Evolutionary conservation across 2,888 invertebrate species (phyloP), one percentile per base, ranked within the genome.

Genomic region (Spicauda simplicius): DNA sequence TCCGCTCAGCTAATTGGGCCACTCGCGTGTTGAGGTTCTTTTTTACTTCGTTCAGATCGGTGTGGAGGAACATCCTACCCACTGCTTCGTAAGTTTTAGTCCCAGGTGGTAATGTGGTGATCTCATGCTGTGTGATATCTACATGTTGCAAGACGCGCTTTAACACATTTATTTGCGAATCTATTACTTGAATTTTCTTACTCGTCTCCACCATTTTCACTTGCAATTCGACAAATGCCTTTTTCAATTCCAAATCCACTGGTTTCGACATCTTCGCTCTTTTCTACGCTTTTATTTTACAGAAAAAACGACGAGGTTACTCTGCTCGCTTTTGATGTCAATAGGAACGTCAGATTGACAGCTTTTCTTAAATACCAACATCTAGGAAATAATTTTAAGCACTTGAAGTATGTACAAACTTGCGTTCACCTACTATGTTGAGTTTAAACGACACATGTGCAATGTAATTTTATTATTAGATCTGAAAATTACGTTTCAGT

Each of bases 211-310:
- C 93, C 94, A 97, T 96, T 89, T 97, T 97, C 12, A 95, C 94
- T 82, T 97, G 97, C 64, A 98, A 90, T 77, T 97, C 97, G 63
- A 94, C 90, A 83, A 98, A 97, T 0, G 97, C 97, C 95, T 95
- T 95, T 78, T 94, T 94, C 55, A 95, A 80, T 78, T 95, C 95
- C 76, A 94, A 82, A 83, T 95, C 95, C 10, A 94, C 89, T 66
- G 92, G 90, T 77, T 87, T 93, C 57, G 94, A 82, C 93, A 93
- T 94, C 63, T 71, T 77, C 18, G 18, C 19, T 8, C 37, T 37
- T 50, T 61, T 52, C 55, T 57, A n/a, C 41, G 53, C 20, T 65
- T 16, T 48, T 30, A n/a, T 12, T 54, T 6, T n/a, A n/a, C n/a
- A 14, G 45, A 45, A n/a, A 45, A n/a, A 41, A 14, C 45, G 45